Percentiles rank a stretch among this genome's conserved stretches.
Conservation (phyloP, 2,888 invertebrate genomes). For the Sarcophaga rosellei region DNA sequence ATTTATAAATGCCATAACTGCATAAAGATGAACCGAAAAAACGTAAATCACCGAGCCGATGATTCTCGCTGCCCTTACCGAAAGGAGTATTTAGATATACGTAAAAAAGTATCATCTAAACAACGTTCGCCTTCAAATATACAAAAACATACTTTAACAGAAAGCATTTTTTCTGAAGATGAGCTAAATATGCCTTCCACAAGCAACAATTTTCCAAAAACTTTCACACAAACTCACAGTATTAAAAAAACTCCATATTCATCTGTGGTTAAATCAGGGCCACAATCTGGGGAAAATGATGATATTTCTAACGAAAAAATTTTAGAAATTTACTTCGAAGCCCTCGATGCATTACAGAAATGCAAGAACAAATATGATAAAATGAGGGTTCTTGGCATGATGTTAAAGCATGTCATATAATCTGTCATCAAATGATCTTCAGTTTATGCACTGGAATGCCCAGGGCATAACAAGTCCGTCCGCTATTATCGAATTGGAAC, state of each 20-base stretch:
- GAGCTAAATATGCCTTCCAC: no score
- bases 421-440: no score
- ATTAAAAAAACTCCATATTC: no score
- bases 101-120: background rate
- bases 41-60: constrained; percentile 31
- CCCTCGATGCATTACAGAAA: constrained; percentile 17
- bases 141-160: background rate
- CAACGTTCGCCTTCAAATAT: background rate
- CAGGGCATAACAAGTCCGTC: no score
- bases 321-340: constrained; percentile 41
- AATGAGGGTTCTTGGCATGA: background rate
- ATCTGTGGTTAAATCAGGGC: no score
- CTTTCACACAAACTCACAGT: no score
- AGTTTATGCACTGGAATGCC: no score
- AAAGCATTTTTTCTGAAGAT: no score
- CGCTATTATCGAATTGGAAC: no score
- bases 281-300: background rate
- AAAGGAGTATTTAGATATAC: constrained; percentile 11
- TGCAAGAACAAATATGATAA: constrained; percentile 34
- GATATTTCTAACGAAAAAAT: constrained; percentile 21
- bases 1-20: constrained; percentile 21
- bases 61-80: constrained; percentile 4
- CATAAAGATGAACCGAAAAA: constrained; percentile 2
- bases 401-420: no score
- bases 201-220: no score